Percentiles rank a stretch among this genome's conserved stretches.
Evolutionary conservation across 2,113 vertebrate species (phyloP).

Genomic region (Sylvietta virens): DNA sequence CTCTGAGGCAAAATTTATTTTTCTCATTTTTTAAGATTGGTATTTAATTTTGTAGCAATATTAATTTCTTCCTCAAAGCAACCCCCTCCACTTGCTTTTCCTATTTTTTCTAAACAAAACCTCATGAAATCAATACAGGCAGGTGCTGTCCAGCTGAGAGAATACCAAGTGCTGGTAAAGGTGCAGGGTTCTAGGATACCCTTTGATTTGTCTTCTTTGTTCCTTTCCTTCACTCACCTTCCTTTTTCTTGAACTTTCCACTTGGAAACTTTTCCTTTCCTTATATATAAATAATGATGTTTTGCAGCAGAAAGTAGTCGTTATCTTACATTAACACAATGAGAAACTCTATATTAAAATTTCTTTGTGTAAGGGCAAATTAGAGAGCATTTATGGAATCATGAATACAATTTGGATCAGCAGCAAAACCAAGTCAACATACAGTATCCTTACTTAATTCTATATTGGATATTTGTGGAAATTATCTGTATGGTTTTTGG

Average conservation of each 20-base stretch:
- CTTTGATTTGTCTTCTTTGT: neutral
- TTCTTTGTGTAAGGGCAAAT: neutral
- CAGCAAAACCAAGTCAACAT: neutral
- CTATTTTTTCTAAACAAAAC: neutral
- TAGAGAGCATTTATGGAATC: neutral
- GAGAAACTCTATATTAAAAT: neutral
- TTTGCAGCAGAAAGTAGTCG: neutral
- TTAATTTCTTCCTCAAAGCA: neutral
- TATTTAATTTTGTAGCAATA: neutral
- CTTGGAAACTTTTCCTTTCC: neutral
- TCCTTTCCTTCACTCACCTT: neutral
- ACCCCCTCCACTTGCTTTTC: neutral
- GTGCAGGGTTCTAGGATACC: neutral
- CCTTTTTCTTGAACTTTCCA: neutral
- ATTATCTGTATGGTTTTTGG: neutral
- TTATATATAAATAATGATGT: neutral
- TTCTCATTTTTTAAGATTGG: neutral
- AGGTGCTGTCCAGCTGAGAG: neutral
- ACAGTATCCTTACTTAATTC: neutral
- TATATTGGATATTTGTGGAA: neutral
- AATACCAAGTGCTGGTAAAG: neutral
- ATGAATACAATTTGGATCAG: neutral
- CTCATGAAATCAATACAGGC: neutral
- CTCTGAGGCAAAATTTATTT: neutral
- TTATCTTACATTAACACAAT: neutral